Conservation (phyloP, 2,113 vertebrate genomes). For the Greenwoodochromis staneri region DNA sequence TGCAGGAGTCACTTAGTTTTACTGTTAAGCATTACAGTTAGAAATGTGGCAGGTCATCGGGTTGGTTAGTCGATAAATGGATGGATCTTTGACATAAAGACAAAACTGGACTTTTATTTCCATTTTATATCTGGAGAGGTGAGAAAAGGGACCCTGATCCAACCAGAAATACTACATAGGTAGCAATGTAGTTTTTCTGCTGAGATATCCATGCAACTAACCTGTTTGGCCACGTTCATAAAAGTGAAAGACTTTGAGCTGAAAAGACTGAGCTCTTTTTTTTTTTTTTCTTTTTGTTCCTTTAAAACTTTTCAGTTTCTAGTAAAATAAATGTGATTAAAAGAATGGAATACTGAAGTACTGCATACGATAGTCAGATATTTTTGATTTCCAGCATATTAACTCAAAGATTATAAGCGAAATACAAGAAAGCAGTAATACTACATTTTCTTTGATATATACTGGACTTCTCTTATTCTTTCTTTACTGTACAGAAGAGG, state of each 20-base stretch:
- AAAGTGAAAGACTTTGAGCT: not conserved
- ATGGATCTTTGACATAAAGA: not conserved
- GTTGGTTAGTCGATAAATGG: not conserved
- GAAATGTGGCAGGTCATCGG: not conserved
- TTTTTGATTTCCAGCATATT: constrained; percentile 1
- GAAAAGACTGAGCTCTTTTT: not conserved
- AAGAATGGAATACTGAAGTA: constrained; percentile 23
- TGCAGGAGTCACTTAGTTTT: not conserved
- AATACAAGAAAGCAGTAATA: not conserved
- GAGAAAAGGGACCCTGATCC: not conserved
- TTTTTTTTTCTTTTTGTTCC: not conserved
- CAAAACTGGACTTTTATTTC: not conserved
- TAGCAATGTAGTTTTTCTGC: not conserved
- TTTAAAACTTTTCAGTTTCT: not conserved
- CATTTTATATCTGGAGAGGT: not conserved
- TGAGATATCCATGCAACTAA: not conserved
- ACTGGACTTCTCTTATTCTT: not conserved
- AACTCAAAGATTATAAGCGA: not conserved
- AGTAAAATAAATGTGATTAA: not conserved
- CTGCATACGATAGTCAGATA: not conserved
- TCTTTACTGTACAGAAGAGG: not conserved
- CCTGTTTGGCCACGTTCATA: not conserved
- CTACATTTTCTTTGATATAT: not conserved
- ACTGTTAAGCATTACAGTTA: not conserved
- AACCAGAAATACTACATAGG: not conserved